Evolutionary conservation across 2,888 invertebrate species (phyloP), one percentile per base, ranked within the genome.

Genomic region (Drosophila algonquin): DNA sequence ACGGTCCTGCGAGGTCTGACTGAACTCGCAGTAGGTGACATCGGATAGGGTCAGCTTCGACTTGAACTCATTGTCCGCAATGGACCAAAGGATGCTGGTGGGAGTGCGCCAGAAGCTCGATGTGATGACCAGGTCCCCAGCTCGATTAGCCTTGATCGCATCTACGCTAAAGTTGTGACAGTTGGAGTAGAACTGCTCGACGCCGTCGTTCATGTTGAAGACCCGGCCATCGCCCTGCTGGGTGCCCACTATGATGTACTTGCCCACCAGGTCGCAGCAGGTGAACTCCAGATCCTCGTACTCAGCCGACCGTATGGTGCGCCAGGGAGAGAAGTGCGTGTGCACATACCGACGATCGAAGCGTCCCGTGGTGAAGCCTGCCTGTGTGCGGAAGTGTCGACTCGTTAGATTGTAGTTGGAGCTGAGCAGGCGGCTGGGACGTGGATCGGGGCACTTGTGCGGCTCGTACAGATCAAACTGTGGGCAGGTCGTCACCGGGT

Each of bases 401-500:
- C 95, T 93, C 1, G 95, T 94, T 70, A 97, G 94, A 93, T 97
- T 98, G n/a, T 93, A 92, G 14, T 96, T 95, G 61, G 90, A 90
- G 63, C 89, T 91, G 9, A 87, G 73, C 14, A 87, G 69, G 35
- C 91, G 90, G 67, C 91, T 92, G 58, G 95, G 95, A 84, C 95
- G 94, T 0, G 96, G 96, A 92, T 97, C 97, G 0, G 99, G 99
- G 92, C 99, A 99, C 89, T 97, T 97, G 93, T 99, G 99, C 0
- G 98, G 98, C 77, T 97, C 97, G 90, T 98, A 97, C 45, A 99
- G 93, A 91, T 98, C 98, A 91, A 99, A 99, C 90, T 98, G 97
- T 0, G 99, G 99, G 92, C 99, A 99, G 0, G 98, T 98, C 40
- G 97, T 97, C 93, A 99, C 98, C 0, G 99, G 99, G 93, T 99